Conservation (phyloP, 2,113 vertebrate genomes). For the Origma solitaria region DNA sequence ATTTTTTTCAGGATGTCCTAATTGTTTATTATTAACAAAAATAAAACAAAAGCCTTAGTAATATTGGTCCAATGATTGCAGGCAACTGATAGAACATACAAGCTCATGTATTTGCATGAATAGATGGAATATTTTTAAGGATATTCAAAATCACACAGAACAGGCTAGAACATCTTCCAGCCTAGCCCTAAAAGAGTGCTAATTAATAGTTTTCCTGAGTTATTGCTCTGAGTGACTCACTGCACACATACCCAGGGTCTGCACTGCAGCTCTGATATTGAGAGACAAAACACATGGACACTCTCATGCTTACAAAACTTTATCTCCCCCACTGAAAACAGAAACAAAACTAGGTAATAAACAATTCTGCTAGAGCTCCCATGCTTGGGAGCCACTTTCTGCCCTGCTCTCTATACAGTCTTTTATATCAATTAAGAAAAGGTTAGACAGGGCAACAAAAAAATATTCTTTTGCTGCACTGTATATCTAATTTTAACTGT, state of each 20-base stretch:
- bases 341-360: not conserved
- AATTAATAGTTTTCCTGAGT: not conserved
- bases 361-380: not conserved
- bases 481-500: not conserved
- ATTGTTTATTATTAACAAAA: not conserved
- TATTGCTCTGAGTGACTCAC: not conserved
- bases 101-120: not conserved
- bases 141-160: not conserved
- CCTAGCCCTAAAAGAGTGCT: not conserved
- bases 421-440: not conserved
- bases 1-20: not conserved
- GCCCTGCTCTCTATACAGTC: not conserved
- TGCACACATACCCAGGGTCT: rapidly evolving
- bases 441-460: not conserved
- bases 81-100: not conserved
- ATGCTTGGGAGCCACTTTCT: not conserved
- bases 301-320: not conserved
- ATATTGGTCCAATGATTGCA: not conserved
- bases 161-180: not conserved
- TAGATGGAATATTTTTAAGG: not conserved
- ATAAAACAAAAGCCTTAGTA: not conserved
- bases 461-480: not conserved
- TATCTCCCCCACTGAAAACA: not conserved
- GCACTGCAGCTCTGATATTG: not conserved
- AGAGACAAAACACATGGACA: not conserved